A percentile compares a stretch with the other conserved stretches of the same genome.
Evolutionary conservation across 2,113 vertebrate genomes (phyloP).

Genomic region (human (Homo sapiens)): GRCh38 chr14:65388001-65388500

Average conservation of each 20-base stretch:
- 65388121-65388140: background rate
- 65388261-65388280: background rate
- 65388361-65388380: background rate
- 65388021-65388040: background rate
- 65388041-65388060: background rate
- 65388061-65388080: conserved; percentile 24
- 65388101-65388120: background rate
- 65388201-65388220: conserved; percentile 18
- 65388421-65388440: background rate
- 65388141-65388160: background rate
- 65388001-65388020: background rate
- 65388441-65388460: conserved; percentile 13
- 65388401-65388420: conserved; percentile 18
- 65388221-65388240: conserved; percentile 16
- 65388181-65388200: conserved; percentile 23
- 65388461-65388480: background rate
- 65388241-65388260: conserved; percentile 5
- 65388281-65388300: background rate
- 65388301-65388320: conserved; percentile 1
- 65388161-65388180: background rate
- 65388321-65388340: conserved; percentile 2
- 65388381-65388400: background rate
- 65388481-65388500: no score
- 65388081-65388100: conserved; percentile 27
- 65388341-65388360: background rate